Evolutionary conservation across 2,797 vertebrate species (phyloP).

Genomic region (Gobio occitaniae): DNA sequence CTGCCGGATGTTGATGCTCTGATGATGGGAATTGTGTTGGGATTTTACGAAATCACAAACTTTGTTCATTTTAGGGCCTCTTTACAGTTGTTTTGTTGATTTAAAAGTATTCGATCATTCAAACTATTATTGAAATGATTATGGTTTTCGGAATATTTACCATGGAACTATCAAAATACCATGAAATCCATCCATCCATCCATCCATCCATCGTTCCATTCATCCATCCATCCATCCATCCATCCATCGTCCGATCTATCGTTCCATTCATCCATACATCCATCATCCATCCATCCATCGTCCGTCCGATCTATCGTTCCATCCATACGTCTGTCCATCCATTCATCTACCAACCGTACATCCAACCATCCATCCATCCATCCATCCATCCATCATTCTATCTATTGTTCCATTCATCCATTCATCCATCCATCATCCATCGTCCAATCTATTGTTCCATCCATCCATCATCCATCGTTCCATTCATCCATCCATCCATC

Average conservation of each 20-base stretch:
- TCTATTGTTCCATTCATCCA: too few relatives aligned
- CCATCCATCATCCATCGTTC: not conserved
- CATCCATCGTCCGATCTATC: not conserved
- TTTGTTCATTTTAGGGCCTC: not conserved
- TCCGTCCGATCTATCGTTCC: not conserved
- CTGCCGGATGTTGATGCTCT: not conserved
- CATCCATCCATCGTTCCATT: not conserved
- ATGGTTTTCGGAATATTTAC: not conserved
- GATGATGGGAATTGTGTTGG: not conserved
- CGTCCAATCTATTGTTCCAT: not conserved
- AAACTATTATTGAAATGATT: not conserved
- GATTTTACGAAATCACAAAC: not conserved
- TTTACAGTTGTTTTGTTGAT: not conserved
- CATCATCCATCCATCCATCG: not conserved
- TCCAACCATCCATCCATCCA: too few relatives aligned
- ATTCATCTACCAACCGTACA: not conserved
- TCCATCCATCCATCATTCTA: not conserved
- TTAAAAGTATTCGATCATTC: not conserved
- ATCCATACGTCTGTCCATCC: not conserved
- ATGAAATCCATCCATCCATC: not conserved
- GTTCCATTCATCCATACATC: too few relatives aligned
- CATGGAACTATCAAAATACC: not conserved
- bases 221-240: not conserved
- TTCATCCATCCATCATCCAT: accelerated
- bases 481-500: not conserved